Percentiles rank a stretch among this genome's conserved stretches.
Conservation (phyloP, 1,140 invertebrate genomes). For the Apis laboriosa region DNA sequence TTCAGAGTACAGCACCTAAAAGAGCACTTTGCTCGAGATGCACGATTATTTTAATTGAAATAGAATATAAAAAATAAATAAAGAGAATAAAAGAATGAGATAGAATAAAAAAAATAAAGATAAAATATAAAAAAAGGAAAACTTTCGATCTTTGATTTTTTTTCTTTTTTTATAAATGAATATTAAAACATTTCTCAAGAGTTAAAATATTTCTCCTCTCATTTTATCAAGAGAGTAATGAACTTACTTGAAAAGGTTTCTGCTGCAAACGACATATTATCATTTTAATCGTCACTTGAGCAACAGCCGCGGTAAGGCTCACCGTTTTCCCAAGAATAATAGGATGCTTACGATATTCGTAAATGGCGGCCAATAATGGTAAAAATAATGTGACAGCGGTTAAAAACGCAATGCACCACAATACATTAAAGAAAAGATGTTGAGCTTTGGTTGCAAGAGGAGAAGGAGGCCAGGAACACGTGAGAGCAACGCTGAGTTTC, state of each 20-base stretch:
- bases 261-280: conserved; percentile 31
- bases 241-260: conserved; percentile 37
- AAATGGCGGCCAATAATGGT: conserved; percentile 21
- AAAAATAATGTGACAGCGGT: conserved; percentile 13
- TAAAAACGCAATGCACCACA: conserved; percentile 2
- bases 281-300: conserved; percentile 40
- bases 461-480: conserved; percentile 34
- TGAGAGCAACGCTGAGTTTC: conserved; percentile 23
- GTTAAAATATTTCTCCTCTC: not conserved
- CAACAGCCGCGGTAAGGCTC: conserved; percentile 4
- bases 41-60: no score
- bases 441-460: not conserved
- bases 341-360: not conserved
- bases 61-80: no score
- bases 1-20: conserved; percentile 42
- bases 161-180: no score
- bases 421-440: not conserved
- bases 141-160: no score
- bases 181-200: not conserved
- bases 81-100: no score
- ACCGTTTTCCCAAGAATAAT: conserved; percentile 42
- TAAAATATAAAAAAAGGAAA: no score
- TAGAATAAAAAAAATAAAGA: no score
- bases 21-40: not conserved
- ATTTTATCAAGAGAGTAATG: no score